Base-by-base conservation (phyloP, 2,113 vertebrate genomes). In the Erinaceus europaeus region DNA sequence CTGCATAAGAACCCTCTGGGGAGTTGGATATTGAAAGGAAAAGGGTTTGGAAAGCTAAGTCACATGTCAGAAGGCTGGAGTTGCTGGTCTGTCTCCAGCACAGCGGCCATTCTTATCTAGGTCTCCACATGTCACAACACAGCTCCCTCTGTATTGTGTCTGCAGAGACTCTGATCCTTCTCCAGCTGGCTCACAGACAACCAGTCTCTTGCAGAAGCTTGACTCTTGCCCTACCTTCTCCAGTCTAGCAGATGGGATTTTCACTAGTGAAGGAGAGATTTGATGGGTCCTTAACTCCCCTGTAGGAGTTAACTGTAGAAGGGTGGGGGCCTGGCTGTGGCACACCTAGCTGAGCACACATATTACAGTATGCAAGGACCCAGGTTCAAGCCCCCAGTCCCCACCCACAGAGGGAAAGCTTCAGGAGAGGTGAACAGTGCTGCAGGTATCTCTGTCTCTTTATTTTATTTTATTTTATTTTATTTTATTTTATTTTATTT, bases 101-200 rank as follows among this genome's bases (percentile, higher is more conserved):
- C 67, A 46, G 48, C 6, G 65, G 32, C 62, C 59, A 12, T 34
- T 65, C 59, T 55, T 17, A 3, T 34, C 59, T 48, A 61, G 36
- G 55, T 53, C 32, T 77, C 11, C 20, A 0, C 12, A n/a, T n/a
- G 68, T 86, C 67, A 61, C 44, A 86, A 83, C 53, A 85, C 40
- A 83, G 1, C 9, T 25, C 27, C 34, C 18, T n/a, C n/a, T n/a
- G n/a, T n/a, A n/a, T n/a, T 23, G 18, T 40, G 36, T 44, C 44
- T 32, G 34, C 59, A 2, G 11, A n/a, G 14, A 12, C 44, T 15
- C 72, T 36, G 44, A 38, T 13, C 46, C 68, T 75, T 52, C 64
- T 77, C 69, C 64, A 81, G 57, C 85, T 84, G 82, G 32, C 78
- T 88, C 36, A 71, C n/a, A 48, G 71, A 4, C 20, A 42, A 90